These are phyloP conservation scores for Erpornis zantholeuca DNA, from an alignment of 2,113 vertebrate genomes.

Conservation along the genomic window DNA sequence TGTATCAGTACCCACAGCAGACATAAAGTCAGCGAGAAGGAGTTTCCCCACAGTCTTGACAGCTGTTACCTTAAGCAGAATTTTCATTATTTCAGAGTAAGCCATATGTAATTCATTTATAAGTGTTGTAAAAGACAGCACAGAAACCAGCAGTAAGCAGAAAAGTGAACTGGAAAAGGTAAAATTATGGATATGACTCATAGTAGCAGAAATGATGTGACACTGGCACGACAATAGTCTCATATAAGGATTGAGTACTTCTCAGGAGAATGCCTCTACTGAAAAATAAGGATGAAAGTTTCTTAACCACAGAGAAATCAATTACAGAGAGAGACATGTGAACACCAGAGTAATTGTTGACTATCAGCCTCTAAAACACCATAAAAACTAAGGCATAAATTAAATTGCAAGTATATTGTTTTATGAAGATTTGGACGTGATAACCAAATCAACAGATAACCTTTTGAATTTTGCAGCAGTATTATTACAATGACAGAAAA, in stretches of 20 bases:
- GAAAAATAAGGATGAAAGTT: not conserved
- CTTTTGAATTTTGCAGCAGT: not conserved
- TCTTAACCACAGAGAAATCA: not conserved
- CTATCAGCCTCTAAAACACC: not conserved
- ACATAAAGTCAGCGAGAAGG: conserved; percentile 30
- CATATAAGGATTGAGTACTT: not conserved
- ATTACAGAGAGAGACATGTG: not conserved
- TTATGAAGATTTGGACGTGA: not conserved
- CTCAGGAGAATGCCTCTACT: not conserved
- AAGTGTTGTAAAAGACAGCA: conserved; percentile 33
- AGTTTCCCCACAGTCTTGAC: conserved; percentile 12
- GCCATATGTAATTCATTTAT: conserved; percentile 34
- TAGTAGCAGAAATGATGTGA: not conserved
- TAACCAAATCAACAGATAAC: not conserved
- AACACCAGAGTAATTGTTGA: not conserved
- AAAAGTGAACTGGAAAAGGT: not conserved
- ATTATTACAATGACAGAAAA: not conserved
- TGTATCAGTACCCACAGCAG: not conserved
- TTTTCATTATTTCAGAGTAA: conserved; percentile 47
- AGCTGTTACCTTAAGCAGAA: conserved; percentile 43
- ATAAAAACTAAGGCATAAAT: not conserved
- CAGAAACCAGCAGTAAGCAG: not conserved
- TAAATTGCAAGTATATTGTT: not conserved
- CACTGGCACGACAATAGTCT: not conserved
- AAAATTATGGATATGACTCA: not conserved